These are phyloP conservation scores for Sphaeramia orbicularis DNA, from an alignment of 2,797 vertebrate species.

Conservation along the genomic window DNA sequence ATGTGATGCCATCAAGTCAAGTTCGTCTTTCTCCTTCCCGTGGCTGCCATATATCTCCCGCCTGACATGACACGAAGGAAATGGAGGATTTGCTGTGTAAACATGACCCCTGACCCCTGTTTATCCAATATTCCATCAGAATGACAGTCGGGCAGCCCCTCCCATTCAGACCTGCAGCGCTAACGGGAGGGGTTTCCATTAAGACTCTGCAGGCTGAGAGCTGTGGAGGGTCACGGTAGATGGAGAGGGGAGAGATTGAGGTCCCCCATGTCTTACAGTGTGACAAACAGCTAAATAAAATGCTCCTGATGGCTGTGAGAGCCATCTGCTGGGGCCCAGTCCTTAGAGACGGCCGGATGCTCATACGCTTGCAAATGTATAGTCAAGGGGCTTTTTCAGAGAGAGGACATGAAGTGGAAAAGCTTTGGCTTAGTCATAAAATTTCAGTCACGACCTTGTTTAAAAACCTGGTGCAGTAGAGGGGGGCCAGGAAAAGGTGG, in stretches of 20 bases:
- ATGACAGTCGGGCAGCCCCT: slow-evolving; percentile 47
- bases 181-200: slow-evolving; percentile 60
- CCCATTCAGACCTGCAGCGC: slow-evolving; percentile 21
- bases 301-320: slow-evolving; percentile 53
- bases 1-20: slow-evolving; percentile 33
- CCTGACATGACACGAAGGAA: slow-evolving; percentile 57
- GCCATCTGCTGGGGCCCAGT: slow-evolving; percentile 43
- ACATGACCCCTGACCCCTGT: slow-evolving; percentile 69
- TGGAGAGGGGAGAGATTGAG: slow-evolving; percentile 59
- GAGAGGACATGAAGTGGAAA: slow-evolving; percentile 29
- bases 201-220: slow-evolving; percentile 35
- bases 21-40: slow-evolving; percentile 14
- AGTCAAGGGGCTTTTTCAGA: background rate
- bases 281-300: slow-evolving; percentile 70
- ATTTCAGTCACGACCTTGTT: slow-evolving; percentile 47
- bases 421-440: slow-evolving; percentile 24
- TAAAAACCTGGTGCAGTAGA: slow-evolving; percentile 28
- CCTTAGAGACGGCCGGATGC: slow-evolving; percentile 50
- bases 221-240: slow-evolving; percentile 40
- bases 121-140: slow-evolving; percentile 65
- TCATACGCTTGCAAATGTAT: slow-evolving; percentile 36
- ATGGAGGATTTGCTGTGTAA: slow-evolving; percentile 69
- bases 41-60: slow-evolving; percentile 43
- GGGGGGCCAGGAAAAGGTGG: slow-evolving; percentile 68
- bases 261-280: slow-evolving; percentile 46